These are phyloP conservation scores for Laterallus jamaicensis DNA, from an alignment of 2,113 vertebrate species.

Conservation along the genomic window DNA sequence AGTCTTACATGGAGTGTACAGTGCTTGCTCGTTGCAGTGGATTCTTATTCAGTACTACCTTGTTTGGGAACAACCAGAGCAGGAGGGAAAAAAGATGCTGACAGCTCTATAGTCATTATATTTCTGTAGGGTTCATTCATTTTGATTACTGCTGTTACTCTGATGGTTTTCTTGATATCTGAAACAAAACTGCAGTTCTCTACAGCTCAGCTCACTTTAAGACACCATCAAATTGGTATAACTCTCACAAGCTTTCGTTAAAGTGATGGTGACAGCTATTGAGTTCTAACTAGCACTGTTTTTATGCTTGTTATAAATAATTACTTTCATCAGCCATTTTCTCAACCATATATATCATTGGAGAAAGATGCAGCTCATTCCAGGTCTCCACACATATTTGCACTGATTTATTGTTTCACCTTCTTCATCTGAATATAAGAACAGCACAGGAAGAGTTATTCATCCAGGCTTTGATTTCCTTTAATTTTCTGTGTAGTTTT, in stretches of 20 bases:
- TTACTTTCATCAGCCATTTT: constrained; percentile 29
- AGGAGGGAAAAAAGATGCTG: background rate
- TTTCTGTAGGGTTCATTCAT: background rate
- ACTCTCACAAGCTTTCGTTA: constrained; percentile 3
- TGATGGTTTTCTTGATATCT: background rate
- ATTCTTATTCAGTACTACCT: background rate
- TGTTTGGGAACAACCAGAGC: background rate
- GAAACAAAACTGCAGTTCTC: constrained; percentile 1
- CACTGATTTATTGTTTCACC: constrained; percentile 39
- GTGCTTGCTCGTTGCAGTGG: background rate
- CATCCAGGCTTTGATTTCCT: background rate
- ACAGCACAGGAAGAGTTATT: background rate
- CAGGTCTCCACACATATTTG: constrained; percentile 13
- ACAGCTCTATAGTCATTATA: background rate
- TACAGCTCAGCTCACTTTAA: constrained; percentile 21
- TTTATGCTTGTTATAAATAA: constrained; percentile 60
- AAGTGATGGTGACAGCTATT: background rate
- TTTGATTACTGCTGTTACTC: constrained; percentile 11
- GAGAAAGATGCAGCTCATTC: constrained; percentile 39
- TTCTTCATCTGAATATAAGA: constrained; percentile 17
- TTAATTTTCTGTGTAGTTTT: constrained; percentile 13
- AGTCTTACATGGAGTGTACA: background rate
- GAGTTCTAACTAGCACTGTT: constrained; percentile 18
- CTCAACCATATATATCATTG: background rate
- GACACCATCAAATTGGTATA: background rate